phyloP scores from a whole-genome alignment of 2,797 vertebrate genomes.

The Apogon talboti region DNA sequence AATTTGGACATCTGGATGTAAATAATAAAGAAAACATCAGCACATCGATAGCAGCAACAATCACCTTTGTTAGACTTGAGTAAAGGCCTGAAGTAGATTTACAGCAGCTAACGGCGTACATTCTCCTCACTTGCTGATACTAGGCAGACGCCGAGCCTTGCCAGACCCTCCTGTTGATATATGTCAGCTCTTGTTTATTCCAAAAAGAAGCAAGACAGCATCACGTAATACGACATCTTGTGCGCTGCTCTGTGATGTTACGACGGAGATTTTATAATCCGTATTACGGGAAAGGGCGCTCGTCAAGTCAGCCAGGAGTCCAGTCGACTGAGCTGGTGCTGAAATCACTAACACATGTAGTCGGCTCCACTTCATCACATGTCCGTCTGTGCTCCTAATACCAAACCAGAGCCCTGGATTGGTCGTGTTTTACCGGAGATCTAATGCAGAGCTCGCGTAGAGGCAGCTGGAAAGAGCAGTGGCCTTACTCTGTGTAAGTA shows the following conservation, averaged over 20 bases:
- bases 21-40: constrained; percentile 17
- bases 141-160: constrained; percentile 30
- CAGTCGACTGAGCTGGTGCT: constrained; percentile 57
- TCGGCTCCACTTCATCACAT: constrained; percentile 72
- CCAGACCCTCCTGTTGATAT: constrained; percentile 31
- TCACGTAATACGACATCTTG: constrained; percentile 55
- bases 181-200: constrained; percentile 53
- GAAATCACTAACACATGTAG: constrained; percentile 83
- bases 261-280: constrained; percentile 71
- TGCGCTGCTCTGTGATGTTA: constrained; percentile 49
- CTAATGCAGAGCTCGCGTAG: constrained; percentile 47
- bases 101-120: not conserved
- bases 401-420: constrained; percentile 57
- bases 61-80: not conserved
- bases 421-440: constrained; percentile 59
- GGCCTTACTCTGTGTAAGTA: constrained; percentile 31
- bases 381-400: constrained; percentile 73
- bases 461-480: constrained; percentile 67
- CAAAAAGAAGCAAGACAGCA: constrained; percentile 37
- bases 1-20: not conserved
- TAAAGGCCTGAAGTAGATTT: constrained; percentile 36
- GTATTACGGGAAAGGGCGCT: constrained; percentile 68
- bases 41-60: constrained; percentile 3
- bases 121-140: constrained; percentile 38
- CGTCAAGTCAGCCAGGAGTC: constrained; percentile 67